A percentile compares a stretch with the other conserved stretches of the same genome.
Evolutionary conservation across 2,888 invertebrate species (phyloP).

Genomic region (Noctuana brunneofusca): DNA sequence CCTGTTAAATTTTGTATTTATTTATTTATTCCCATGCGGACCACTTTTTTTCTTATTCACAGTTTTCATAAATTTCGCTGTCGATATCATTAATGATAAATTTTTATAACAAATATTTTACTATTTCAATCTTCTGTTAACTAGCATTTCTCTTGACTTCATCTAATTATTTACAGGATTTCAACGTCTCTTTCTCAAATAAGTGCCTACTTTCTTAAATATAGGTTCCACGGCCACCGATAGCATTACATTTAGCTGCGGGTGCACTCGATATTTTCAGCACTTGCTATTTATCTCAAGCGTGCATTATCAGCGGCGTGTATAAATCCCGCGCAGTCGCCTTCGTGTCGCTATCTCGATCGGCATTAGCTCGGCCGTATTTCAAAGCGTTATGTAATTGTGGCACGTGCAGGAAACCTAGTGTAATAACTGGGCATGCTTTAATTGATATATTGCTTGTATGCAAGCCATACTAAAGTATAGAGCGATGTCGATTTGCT

Average conservation of each 20-base stretch:
- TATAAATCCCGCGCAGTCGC: slow-evolving; percentile 56
- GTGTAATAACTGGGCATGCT: slow-evolving; percentile 44
- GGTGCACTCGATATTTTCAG: slow-evolving; percentile 29
- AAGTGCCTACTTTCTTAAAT: not conserved
- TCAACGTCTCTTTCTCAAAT: not conserved
- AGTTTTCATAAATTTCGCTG: too few species aligned
- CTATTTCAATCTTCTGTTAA: too few species aligned
- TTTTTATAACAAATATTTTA: too few species aligned
- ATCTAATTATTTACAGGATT: not conserved
- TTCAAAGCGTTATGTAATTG: slow-evolving; percentile 57
- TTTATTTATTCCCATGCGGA: not conserved
- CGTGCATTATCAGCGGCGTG: slow-evolving; percentile 48
- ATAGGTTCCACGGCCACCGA: not conserved
- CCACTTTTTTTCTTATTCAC: too few species aligned
- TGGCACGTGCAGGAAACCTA: slow-evolving; percentile 52
- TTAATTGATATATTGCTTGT: slow-evolving; percentile 46
- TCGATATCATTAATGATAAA: too few species aligned
- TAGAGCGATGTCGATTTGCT: too few species aligned
- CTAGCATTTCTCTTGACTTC: not conserved
- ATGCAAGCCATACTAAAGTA: slow-evolving; percentile 2
- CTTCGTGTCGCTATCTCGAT: slow-evolving; percentile 57
- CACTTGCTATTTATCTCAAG: slow-evolving; percentile 47
- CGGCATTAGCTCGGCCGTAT: slow-evolving; percentile 59
- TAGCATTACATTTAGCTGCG: slow-evolving; percentile 5
- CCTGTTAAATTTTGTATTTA: slow-evolving; percentile 21